Evolutionary conservation across 1,140 invertebrate genomes (phyloP), one percentile per base, ranked within the genome.

Genomic region (Cardiocondyla obscurior): DNA sequence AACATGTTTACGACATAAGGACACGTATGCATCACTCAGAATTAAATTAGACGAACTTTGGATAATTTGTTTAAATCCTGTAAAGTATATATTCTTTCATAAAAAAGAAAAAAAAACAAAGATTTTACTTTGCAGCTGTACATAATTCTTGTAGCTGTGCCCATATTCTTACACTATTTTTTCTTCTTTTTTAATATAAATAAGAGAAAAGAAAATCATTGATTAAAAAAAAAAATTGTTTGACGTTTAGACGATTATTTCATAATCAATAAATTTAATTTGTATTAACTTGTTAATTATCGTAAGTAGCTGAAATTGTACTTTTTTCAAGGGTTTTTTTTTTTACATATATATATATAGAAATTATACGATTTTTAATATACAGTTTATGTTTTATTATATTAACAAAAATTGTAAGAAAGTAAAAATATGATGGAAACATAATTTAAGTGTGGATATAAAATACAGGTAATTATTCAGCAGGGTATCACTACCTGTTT

Each of bases 41-140:
- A 70, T 44, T 79, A 55, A 83, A 58, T 70, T 62, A 70, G 42
- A 5, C 12, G 25, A 65, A 70, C 30, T 73, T 84, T 84, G 65
- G 33, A 77, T 64, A 76, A 86, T 79, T 86, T 87, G 86, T 88
- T 87, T 81, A 64, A 72, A 60, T 76, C 19, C 12, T 84, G 57
- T 81, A 79, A 88, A 87, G 58, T 69, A 53, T 44, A 88, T 83
- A 74, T 73, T 73, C 65, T 87, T 87, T 83, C 72, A 58, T 62
- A 60, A 76, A 88, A 67, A 57, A 39, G 36, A 10, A 0, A 39
- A 30, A 84, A 72, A 10, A 0, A 39, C 19, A 84, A 72, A 28
- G 16, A 22, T 49, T 82, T 76, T 69, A 81, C 33, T 87, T 88
- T 85, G n/a, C 53, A 77, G 65, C 12, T 73, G 51, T 62, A 49